Conservation (phyloP, 2,888 invertebrate genomes). For the Chymomyza caudatula region DNA sequence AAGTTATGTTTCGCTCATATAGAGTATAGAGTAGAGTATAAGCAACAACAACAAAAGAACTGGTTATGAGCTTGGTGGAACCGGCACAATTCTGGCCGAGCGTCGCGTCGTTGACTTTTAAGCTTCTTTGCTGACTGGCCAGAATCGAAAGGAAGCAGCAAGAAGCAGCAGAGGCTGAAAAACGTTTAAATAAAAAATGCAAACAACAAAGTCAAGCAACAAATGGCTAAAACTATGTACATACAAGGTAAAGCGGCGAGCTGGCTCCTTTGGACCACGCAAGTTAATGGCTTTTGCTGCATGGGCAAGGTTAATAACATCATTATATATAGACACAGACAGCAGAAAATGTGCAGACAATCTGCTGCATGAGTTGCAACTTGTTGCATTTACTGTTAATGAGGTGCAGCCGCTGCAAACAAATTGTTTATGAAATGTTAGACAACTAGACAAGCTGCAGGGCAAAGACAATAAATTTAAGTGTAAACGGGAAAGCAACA, state of each 20-base stretch:
- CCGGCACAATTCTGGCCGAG: constrained; percentile 47
- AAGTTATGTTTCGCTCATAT: not conserved
- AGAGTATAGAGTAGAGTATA: not conserved
- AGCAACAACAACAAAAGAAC: constrained; percentile 31
- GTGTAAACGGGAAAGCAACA: not conserved
- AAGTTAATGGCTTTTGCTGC: constrained; percentile 16
- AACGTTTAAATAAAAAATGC: not conserved
- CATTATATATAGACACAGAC: constrained; percentile 6
- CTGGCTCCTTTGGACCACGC: constrained; percentile 5
- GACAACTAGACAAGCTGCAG: constrained; percentile 4
- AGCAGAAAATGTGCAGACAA: constrained; percentile 26
- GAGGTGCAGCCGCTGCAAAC: constrained; percentile 23
- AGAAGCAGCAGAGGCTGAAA: not conserved
- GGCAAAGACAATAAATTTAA: not conserved
- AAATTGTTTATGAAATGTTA: constrained; percentile 43
- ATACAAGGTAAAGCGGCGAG: not conserved
- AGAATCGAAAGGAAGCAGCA: constrained; percentile 24
- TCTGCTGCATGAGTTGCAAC: not conserved
- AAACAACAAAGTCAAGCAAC: not conserved
- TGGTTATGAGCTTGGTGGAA: constrained; percentile 38
- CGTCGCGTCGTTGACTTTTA: not conserved
- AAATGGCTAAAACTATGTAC: not conserved
- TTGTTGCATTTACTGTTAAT: constrained; percentile 6
- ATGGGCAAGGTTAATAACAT: constrained; percentile 55
- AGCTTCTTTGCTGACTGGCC: not conserved